Conservation (phyloP, 2,113 vertebrate genomes). For the Chaetodon auriga region DNA sequence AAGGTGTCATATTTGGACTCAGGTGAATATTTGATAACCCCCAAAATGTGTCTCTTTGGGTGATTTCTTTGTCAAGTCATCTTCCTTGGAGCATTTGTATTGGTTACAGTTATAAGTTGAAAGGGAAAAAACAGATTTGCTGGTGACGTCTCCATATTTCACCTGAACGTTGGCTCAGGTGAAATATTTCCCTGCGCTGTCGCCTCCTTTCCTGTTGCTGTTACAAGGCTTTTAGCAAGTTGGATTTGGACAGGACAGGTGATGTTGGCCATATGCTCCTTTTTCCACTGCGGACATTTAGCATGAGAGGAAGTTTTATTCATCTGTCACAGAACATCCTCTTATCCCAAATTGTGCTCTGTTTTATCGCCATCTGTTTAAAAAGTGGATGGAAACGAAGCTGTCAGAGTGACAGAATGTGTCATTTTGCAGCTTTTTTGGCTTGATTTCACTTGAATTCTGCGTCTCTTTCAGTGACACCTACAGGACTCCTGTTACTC, state of each 20-base stretch:
- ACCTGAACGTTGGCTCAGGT: slow-evolving; percentile 21
- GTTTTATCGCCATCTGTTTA: not conserved
- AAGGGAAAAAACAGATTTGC: not conserved
- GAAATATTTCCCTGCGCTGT: slow-evolving; percentile 4
- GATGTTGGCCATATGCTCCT: slow-evolving; percentile 30
- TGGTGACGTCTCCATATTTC: not conserved
- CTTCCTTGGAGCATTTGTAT: not conserved
- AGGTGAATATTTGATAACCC: not conserved
- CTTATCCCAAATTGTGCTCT: slow-evolving; percentile 2
- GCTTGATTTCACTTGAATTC: not conserved
- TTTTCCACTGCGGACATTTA: slow-evolving; percentile 26
- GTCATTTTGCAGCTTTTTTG: not conserved
- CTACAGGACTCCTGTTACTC: not conserved
- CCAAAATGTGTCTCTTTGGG: not conserved
- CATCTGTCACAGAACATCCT: slow-evolving; percentile 40
- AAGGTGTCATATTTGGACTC: slow-evolving; percentile 68
- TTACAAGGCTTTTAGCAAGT: slow-evolving; percentile 31
- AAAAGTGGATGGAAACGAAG: not conserved
- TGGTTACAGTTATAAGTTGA: not conserved
- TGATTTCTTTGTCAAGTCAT: not conserved
- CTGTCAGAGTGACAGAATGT: not conserved
- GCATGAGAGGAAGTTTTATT: slow-evolving; percentile 48
- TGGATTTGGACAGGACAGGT: slow-evolving; percentile 32
- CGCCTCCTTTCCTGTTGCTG: slow-evolving; percentile 33
- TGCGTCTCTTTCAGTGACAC: not conserved